These are phyloP conservation scores for Balanococcus diminutus DNA, from an alignment of 2,888 invertebrate species.

Conservation along the genomic window DNA sequence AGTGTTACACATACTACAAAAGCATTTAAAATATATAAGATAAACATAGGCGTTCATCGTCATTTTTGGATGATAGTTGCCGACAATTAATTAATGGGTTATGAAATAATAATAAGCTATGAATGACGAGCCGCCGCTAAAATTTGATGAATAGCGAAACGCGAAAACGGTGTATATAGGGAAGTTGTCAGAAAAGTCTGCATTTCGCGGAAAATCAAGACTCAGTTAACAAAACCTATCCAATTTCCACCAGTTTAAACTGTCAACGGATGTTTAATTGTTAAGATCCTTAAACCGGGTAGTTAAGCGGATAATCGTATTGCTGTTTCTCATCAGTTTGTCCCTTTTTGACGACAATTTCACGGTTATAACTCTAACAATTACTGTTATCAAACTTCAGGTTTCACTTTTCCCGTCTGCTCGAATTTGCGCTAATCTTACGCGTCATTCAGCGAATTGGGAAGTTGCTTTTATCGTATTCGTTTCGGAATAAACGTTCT, in stretches of 20 bases:
- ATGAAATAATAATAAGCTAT: slow-evolving; percentile 41
- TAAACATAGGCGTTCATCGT: slow-evolving; percentile 18
- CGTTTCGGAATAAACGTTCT: not conserved
- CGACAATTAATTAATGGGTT: slow-evolving; percentile 43
- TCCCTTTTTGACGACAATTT: slow-evolving; percentile 52
- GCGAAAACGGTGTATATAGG: not conserved
- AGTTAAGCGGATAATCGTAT: slow-evolving; percentile 52
- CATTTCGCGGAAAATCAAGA: slow-evolving; percentile 37
- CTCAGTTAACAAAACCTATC: slow-evolving; percentile 45
- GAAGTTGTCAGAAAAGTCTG: slow-evolving; percentile 23
- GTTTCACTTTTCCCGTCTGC: slow-evolving; percentile 23
- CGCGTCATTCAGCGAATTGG: slow-evolving; percentile 18
- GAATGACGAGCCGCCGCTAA: slow-evolving; percentile 44
- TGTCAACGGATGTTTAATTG: slow-evolving; percentile 53
- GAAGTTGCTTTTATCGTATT: slow-evolving; percentile 2
- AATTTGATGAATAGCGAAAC: slow-evolving; percentile 48
- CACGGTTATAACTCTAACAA: slow-evolving; percentile 51
- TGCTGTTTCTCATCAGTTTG: slow-evolving; percentile 52
- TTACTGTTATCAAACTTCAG: slow-evolving; percentile 51
- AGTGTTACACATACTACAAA: not conserved
- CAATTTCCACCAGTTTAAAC: slow-evolving; percentile 52
- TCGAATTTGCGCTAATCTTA: slow-evolving; percentile 1
- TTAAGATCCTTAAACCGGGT: slow-evolving; percentile 52
- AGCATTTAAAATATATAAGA: not conserved
- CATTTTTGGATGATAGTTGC: not conserved